Base-by-base conservation (phyloP, 53 echinoderm and acorn worm species). In the Astropecten irregularis region DNA sequence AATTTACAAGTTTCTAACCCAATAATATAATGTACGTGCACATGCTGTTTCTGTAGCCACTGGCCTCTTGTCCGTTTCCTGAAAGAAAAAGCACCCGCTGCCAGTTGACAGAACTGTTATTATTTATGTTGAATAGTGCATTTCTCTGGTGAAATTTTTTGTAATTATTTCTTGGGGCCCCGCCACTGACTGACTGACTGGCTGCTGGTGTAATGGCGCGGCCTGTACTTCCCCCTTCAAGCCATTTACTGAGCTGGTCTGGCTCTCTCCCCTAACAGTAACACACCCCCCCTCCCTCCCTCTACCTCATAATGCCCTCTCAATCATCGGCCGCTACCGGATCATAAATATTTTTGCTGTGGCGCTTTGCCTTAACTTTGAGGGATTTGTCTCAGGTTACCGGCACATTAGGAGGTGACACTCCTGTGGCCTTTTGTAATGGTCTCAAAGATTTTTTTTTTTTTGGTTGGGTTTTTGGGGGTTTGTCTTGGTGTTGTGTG, bases 261-360 rank as follows among this genome's bases (percentile, higher is more conserved):
- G n/a, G n/a, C n/a, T n/a, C n/a, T n/a, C n/a, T n/a, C n/a, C n/a
- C n/a, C n/a, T n/a, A n/a, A n/a, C n/a, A n/a, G n/a, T n/a, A n/a
- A n/a, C n/a, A n/a, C n/a, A n/a, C n/a, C n/a, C n/a, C n/a, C n/a
- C n/a, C n/a, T 79, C 79, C 46, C 42, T 42, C 42, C 61, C 61
- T 31, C 22, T 61, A 62, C 60, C 79, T 46, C 79, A 79, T 79
- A 79, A 79, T 79, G 61, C 79, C 79, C 4, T 11, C 62, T 79
- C 79, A 79, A 79, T 79, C 79, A 79, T 79, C 79, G 3, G 46
- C 31, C 28, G 61, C 79, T 79, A 79, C 60, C 79, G 79, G 79
- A 79, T 79, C 79, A 79, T 79, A 79, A 79, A 79, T 79, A 79
- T 79, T 79, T 79, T 79, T 79, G 79, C 79, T 79, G 79, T 79